Base-by-base conservation (phyloP, 1,140 invertebrate species). In the Orius insidiosus region DNA sequence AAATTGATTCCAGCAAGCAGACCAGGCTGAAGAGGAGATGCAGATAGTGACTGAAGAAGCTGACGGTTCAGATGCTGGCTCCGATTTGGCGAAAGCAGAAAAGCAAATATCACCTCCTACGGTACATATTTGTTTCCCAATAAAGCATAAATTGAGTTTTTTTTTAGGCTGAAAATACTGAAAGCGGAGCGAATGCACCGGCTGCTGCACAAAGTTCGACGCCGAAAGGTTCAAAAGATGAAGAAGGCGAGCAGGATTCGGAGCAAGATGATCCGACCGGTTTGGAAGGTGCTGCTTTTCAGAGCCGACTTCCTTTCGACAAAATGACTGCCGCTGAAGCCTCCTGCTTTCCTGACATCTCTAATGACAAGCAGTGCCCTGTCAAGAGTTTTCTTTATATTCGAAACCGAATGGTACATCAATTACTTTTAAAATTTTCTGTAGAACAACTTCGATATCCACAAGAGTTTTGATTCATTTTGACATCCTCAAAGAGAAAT, bases 271-370 rank as follows among this genome's bases (percentile, higher is more conserved):
- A 67, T 52, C 60, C 61, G 3, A 63, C 63, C 53, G 83, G 82
- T 10, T 70, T 92, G 46, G 88, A 93, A 70, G 88, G 88, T 38
- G 87, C 88, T 43, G 86, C 88, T 2, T 93, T 89, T 64, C 86
- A 92, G 62, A 89, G 85, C 52, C 74, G 93, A 47, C 68, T 98
- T 57, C 90, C 90, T 3, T 88, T 85, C 65, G 92, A 94, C 60
- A 94, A 94, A 61, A 76, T 97, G 72, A 93, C 88, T 19, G 84
- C 87, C 3, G 77, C 82, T 32, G 94, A 98, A 70, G 85, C 88
- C 3, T 80, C 83, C 32, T 87, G 85, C 60, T 97, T 98, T 63
- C 79, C 85, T 14, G 93, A 97, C 60, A 77, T 97, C 32, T 75
- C 83, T 47, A 64, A 68, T 52, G 71, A 76, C 52, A 80, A 75